Evolutionary conservation across 2,113 vertebrate genomes (phyloP).

Genomic region (Pluvialis apricaria): DNA sequence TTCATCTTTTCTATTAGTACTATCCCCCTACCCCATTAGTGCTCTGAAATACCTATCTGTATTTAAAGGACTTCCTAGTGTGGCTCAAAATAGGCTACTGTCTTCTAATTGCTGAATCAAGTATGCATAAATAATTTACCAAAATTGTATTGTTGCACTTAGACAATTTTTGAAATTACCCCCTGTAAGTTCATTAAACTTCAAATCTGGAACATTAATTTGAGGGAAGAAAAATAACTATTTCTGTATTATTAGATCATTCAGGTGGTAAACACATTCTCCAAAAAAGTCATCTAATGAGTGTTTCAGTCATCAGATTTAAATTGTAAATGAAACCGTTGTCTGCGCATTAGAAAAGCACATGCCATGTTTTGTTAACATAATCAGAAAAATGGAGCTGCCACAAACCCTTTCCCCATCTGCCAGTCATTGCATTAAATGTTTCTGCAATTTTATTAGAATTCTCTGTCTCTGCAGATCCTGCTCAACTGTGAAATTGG

Average conservation of each 20-base stretch:
- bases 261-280: conserved; percentile 38
- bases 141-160: conserved; percentile 8
- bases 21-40: not conserved
- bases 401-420: conserved; percentile 69
- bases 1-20: not conserved
- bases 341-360: conserved; percentile 63
- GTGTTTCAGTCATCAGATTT: conserved; percentile 63
- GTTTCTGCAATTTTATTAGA: conserved; percentile 78
- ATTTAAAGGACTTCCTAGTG: conserved; percentile 34
- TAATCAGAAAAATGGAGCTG: conserved; percentile 77
- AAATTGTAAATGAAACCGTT: conserved; percentile 67
- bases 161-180: conserved; percentile 51
- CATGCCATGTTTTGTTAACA: conserved; percentile 78
- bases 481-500: conserved; percentile 83
- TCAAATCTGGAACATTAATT: conserved; percentile 49
- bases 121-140: conserved; percentile 56
- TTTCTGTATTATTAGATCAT: conserved; percentile 46
- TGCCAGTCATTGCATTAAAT: conserved; percentile 79
- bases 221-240: not conserved
- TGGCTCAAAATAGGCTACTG: not conserved
- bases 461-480: conserved; percentile 76
- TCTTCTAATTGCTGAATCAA: conserved; percentile 63
- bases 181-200: conserved; percentile 57
- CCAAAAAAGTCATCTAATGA: conserved; percentile 49
- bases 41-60: not conserved